Conservation (phyloP, 2,797 vertebrate species). For the Hemitrygon akajei region DNA sequence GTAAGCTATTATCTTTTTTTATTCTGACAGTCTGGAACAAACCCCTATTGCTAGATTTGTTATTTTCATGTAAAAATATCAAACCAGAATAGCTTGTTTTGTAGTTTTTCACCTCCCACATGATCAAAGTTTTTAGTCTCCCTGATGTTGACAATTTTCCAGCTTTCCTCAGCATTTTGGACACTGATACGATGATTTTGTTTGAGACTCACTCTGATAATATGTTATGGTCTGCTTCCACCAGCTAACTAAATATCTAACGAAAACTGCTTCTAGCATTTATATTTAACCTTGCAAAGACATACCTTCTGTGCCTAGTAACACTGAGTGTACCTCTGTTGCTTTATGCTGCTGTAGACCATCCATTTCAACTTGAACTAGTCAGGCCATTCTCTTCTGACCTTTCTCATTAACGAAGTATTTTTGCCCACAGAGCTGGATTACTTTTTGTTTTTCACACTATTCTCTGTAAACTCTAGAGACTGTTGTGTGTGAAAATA, state of each 20-base stretch:
- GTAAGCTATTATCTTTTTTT: neutral
- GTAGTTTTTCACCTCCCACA: neutral
- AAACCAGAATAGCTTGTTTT: neutral
- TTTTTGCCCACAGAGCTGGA: too few species aligned
- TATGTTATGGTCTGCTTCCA: neutral
- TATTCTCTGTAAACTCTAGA: too few species aligned
- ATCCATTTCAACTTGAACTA: too few species aligned
- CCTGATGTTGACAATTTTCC: neutral
- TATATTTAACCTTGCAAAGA: neutral
- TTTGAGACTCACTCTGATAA: neutral
- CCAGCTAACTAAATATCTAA: neutral
- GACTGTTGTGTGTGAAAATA: too few species aligned
- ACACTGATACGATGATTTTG: neutral
- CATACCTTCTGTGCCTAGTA: too few species aligned
- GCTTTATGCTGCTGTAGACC: too few species aligned
- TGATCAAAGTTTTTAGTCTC: neutral
- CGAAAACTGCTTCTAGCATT: neutral
- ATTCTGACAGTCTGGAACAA: neutral
- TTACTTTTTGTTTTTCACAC: too few species aligned
- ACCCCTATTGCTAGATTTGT: neutral
- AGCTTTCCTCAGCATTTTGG: neutral
- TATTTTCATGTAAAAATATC: conserved; percentile 20
- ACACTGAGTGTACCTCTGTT: too few species aligned
- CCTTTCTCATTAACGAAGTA: too few species aligned
- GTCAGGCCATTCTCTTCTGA: too few species aligned